Base-by-base conservation (phyloP, 1,140 invertebrate species). In the Triops cancriformis region DNA sequence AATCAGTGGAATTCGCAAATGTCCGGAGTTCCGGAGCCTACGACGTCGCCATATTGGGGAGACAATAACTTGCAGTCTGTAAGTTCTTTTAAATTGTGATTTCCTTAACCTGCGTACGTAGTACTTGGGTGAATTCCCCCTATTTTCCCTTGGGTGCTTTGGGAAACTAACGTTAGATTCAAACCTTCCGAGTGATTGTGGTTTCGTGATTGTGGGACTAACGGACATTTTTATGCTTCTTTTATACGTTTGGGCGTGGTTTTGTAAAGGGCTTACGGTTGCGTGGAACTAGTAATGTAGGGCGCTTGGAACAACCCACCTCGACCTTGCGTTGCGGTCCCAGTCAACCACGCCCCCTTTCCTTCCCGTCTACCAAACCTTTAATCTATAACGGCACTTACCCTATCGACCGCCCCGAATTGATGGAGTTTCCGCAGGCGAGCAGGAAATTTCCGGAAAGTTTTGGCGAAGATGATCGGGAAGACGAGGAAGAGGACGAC, bases 331-430 rank as follows among this genome's bases (percentile, higher is more conserved):
- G 51, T 12, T 14, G 23, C 2, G 51, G 51, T 64, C 2, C 23
- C 14, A 5, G 18, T 64, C 51, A 64, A 64, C n/a, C 51, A 64
- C 51, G 51, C n/a, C n/a, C 51, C 51, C 14, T 64, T 64, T 23
- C 51, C 18, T 64, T 64, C 23, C 51, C 45, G 10, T 14, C 51
- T 12, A 77, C 42, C 11, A 80, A 80, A 43, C 77, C 42, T 9
- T 73, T 80, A 31, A 77, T 80, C 26, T 79, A 79, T 74, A 75
- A 73, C 7, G 80, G 80, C 26, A 81, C 80, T 72, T 81, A 77
- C 72, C 80, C 80, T 28, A 81, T 81, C 51, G 80, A 81, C 72
- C 75, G 73, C 12, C 80, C 80, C 23, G 37, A 79, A 11, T 26
- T 72, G 18, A 11, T 73, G 26, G 45, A 45, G 2, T 64, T 72